These are phyloP conservation scores for Scelioninae gen. 1 DNA, from an alignment of 2,888 invertebrate genomes.

Conservation along the genomic window DNA sequence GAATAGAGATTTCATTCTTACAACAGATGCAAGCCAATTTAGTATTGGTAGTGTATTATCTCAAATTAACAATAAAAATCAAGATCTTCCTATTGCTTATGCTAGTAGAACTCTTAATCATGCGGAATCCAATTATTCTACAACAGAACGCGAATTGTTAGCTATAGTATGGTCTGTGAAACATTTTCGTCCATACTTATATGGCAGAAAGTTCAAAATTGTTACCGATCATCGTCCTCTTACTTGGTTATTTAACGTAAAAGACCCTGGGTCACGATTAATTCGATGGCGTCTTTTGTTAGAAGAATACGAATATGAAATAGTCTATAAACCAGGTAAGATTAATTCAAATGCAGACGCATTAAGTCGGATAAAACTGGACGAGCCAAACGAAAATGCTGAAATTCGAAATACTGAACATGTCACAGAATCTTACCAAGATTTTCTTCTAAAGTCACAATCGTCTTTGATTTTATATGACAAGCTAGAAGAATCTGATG, in stretches of 20 bases:
- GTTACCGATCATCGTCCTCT: constrained; percentile 38
- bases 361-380: constrained; percentile 4
- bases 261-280: constrained; percentile 1
- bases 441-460: too few relatives aligned
- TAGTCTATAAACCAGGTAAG: constrained; percentile 2
- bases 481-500: too few relatives aligned
- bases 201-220: constrained; percentile 22
- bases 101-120: constrained; percentile 28
- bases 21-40: constrained; percentile 77
- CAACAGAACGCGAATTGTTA: constrained; percentile 12
- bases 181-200: constrained; percentile 38
- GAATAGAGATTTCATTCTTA: constrained; percentile 70
- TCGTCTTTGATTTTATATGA: too few relatives aligned
- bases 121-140: constrained; percentile 44
- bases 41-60: constrained; percentile 26
- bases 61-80: constrained; percentile 21
- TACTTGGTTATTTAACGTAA: constrained; percentile 1
- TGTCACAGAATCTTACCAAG: too few relatives aligned
- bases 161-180: constrained; percentile 30
- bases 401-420: not conserved
- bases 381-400: not conserved
- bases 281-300: not conserved
- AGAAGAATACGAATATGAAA: constrained; percentile 10
- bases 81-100: constrained; percentile 37
- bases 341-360: not conserved